phyloP scores from a whole-genome alignment of 1,140 invertebrate genomes.

The Ooceraea biroi region DNA sequence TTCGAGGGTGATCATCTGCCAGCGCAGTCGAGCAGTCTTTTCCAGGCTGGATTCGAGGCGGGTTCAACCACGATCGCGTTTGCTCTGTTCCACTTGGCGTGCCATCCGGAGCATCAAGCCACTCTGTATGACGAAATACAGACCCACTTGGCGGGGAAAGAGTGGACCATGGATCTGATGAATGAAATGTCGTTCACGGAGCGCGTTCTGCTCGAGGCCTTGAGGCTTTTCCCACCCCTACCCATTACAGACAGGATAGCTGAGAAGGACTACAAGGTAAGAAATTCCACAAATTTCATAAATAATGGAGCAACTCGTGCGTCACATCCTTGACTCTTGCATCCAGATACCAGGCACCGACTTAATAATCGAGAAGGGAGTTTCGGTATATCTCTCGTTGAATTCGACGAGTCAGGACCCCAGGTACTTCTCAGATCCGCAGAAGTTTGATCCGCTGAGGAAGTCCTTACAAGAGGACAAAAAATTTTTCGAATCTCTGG shows the following conservation, averaged over 20 bases:
- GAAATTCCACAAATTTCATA: not conserved
- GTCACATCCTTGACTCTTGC: not conserved
- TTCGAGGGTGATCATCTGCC: conserved; percentile 78
- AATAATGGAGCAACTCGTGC: not conserved
- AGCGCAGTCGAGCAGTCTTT: conserved; percentile 81
- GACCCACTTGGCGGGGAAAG: conserved; percentile 64
- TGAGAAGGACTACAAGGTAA: conserved; percentile 79
- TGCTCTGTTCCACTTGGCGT: conserved; percentile 83
- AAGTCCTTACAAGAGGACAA: conserved; percentile 66
- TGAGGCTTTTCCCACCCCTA: conserved; percentile 88
- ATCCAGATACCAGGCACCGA: conserved; percentile 81
- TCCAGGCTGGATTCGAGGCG: conserved; percentile 87
- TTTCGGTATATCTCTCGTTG: conserved; percentile 77
- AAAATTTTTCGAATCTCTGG: conserved; percentile 64
- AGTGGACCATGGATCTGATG: conserved; percentile 72
- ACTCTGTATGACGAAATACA: conserved; percentile 88
- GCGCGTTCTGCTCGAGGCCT: conserved; percentile 77
- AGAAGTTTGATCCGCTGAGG: conserved; percentile 75
- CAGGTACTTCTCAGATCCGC: conserved; percentile 76
- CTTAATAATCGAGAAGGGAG: conserved; percentile 82
- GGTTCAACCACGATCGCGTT: conserved; percentile 85
- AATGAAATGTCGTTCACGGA: conserved; percentile 77
- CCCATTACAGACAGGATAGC: conserved; percentile 86
- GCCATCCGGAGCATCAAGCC: conserved; percentile 76
- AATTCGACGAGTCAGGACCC: conserved; percentile 83